Conservation (phyloP, 2,113 vertebrate species). For the Pterocles gutturalis region DNA sequence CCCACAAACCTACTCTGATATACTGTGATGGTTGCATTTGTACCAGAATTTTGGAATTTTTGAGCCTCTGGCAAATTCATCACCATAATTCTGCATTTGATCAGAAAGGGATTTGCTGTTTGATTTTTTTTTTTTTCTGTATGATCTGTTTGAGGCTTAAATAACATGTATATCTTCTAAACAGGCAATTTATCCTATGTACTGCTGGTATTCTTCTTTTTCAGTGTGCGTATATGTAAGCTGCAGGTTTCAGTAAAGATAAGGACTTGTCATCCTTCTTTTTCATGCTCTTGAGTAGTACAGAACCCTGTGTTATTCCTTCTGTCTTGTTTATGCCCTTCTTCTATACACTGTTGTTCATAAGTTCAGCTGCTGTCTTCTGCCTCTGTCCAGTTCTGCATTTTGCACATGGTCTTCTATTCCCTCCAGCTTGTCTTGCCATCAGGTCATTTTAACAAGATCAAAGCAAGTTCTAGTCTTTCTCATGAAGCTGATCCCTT, state of each 20-base stretch:
- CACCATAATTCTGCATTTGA: background rate
- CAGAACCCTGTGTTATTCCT: background rate
- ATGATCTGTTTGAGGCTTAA: background rate
- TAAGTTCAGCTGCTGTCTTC: background rate
- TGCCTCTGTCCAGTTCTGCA: background rate
- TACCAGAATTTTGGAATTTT: background rate
- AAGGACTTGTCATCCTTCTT: background rate
- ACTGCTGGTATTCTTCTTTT: background rate
- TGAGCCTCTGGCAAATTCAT: background rate
- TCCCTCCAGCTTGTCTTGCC: background rate
- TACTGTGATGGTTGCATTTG: background rate
- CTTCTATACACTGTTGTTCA: background rate
- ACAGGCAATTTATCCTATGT: background rate
- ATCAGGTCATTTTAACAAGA: background rate
- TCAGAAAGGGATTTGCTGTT: background rate
- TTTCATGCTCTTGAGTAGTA: background rate
- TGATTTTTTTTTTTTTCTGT: background rate
- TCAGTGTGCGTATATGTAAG: background rate
- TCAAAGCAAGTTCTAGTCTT: background rate
- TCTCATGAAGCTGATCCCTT: background rate
- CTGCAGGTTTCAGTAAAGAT: background rate
- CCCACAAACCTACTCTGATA: background rate
- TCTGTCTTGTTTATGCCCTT: background rate
- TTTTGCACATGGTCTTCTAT: background rate
- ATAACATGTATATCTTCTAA: background rate